Evolutionary conservation across 2,797 vertebrate species (phyloP), one percentile per base, ranked within the genome.

Genomic region (Sebastes itinus): DNA sequence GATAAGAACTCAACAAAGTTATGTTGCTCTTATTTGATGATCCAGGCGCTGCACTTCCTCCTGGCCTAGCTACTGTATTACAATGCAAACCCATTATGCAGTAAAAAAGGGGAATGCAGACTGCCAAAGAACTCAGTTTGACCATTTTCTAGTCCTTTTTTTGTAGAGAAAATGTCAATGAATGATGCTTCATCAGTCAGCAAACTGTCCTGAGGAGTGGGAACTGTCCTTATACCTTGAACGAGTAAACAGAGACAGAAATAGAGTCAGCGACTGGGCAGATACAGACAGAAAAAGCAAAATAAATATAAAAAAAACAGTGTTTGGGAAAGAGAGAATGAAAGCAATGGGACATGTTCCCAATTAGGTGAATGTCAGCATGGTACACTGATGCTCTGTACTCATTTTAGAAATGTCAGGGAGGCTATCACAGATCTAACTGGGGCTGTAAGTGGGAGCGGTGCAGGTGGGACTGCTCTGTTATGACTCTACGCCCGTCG

Each of bases 281-380:
- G 70, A 74, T 22, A 49, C 62, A 59, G 25, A 75, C 14, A 30
- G 55, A 64, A 80, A 72, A 58, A 68, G 8, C 5, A 18, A 25
- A 30, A 22, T 49, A 65, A 2, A 66, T 20, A 7, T 35, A 25
- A 35, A 68, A 77, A 77, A 77, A 42, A 27, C 12, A 23, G 18
- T 14, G 61, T 73, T 80, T 75, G 69, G 73, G 71, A 72, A 63
- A 63, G 54, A 74, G 22, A 69, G 25, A 79, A 70, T 58, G 56
- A 82, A 75, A 77, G 63, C 35, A 71, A 54, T 69, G 69, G 81
- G 81, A 92, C 77, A 82, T 89, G 87, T 90, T 90, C 83, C 89
- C 92, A 94, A 94, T 94, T 94, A 95, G 84, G 81, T 90, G 87
- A 94, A 95, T 92, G 93, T 91, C 91, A 91, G 78, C 72, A 58